These are phyloP conservation scores for Sorex fumeus DNA, from an alignment of 2,113 vertebrate genomes.

Conservation along the genomic window DNA sequence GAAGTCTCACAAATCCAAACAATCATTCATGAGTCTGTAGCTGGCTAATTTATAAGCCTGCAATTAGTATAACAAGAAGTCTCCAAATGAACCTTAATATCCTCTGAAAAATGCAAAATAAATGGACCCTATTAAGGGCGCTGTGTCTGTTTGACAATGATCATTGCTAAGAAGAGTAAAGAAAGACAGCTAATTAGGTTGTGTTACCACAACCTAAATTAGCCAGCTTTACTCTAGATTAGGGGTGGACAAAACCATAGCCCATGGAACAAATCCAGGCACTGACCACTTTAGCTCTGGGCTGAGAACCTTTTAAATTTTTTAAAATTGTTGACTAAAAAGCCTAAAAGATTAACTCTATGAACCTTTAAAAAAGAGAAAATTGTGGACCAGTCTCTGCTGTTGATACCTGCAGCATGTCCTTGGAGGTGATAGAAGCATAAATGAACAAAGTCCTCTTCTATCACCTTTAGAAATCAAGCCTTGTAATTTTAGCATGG, in stretches of 20 bases:
- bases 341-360: neutral
- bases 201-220: neutral
- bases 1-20: neutral
- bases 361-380: neutral
- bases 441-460: neutral
- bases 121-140: neutral
- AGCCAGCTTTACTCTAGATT: neutral
- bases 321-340: neutral
- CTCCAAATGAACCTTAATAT: neutral
- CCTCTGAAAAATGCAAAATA: neutral
- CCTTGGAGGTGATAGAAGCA: neutral
- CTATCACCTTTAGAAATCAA: neutral
- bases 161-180: neutral
- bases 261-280: neutral
- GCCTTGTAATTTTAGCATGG: neutral
- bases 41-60: neutral
- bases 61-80: neutral
- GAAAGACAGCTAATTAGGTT: neutral
- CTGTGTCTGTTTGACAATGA: neutral
- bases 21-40: neutral
- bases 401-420: neutral
- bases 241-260: neutral
- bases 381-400: neutral
- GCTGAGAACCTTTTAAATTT: neutral
- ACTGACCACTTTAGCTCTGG: neutral